Evolutionary conservation across 1,140 invertebrate species (phyloP).

Genomic region (Aphis craccivora): DNA sequence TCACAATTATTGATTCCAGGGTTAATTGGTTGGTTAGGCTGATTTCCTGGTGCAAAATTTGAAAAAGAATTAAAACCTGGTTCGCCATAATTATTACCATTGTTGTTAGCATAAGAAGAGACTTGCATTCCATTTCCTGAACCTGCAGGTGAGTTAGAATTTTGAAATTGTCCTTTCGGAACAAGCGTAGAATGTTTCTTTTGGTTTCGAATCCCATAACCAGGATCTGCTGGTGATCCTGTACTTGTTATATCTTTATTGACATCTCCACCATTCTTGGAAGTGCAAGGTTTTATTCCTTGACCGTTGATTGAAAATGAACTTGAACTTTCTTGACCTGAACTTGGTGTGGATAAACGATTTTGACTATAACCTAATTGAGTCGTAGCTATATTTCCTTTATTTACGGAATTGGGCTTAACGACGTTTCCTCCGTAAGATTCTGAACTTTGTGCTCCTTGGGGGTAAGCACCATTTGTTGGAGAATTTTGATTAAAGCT

Average conservation of each 20-base stretch:
- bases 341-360: not conserved
- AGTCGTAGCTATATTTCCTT: not conserved
- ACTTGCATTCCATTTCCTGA: not conserved
- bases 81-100: not conserved
- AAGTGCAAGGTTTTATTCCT: not conserved
- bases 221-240: too few species aligned
- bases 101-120: not conserved
- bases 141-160: not conserved
- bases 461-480: not conserved
- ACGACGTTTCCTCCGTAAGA: not conserved
- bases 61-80: not conserved
- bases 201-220: not conserved
- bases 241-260: not conserved
- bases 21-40: not conserved
- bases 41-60: slow-evolving; percentile 40
- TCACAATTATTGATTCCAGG: not conserved
- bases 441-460: not conserved
- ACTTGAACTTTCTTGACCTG: not conserved
- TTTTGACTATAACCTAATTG: not conserved
- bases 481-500: not conserved
- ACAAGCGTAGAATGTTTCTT: slow-evolving; percentile 33
- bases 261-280: too few species aligned
- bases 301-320: not conserved
- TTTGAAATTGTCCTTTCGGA: slow-evolving; percentile 20
- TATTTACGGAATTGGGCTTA: not conserved